Conservation (phyloP, 2,797 vertebrate genomes). For the Melanotaenia nigrans region DNA sequence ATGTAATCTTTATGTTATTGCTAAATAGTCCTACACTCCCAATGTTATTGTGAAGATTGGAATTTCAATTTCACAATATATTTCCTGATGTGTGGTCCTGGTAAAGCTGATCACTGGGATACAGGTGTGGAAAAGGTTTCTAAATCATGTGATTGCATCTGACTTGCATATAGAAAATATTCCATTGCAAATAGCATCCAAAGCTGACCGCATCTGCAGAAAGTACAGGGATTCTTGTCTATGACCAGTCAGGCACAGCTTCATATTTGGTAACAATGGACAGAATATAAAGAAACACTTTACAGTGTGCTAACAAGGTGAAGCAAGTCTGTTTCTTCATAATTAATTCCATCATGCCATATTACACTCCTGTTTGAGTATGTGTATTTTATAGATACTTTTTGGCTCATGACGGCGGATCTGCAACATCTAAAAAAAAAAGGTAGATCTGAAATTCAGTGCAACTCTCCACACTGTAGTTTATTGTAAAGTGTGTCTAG, state of each 20-base stretch:
- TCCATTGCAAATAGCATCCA: neutral
- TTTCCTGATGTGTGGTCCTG: conserved; percentile 5
- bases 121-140: neutral
- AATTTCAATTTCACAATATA: conserved; percentile 51
- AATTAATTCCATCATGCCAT: neutral
- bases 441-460: too few species aligned
- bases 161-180: neutral
- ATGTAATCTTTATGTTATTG: neutral
- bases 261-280: too few species aligned
- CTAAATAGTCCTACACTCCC: neutral
- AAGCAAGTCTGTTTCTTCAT: neutral
- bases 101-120: conserved; percentile 4
- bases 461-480: too few species aligned
- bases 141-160: neutral
- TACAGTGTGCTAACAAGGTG: neutral
- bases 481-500: too few species aligned
- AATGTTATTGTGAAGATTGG: conserved; percentile 32
- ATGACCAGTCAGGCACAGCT: neutral
- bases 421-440: too few species aligned
- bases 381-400: neutral
- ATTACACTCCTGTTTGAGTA: neutral
- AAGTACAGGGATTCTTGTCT: too few species aligned
- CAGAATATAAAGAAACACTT: neutral
- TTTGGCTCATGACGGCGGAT: neutral
- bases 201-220: neutral